Percentiles rank a stretch among this genome's conserved stretches.
These are phyloP conservation scores for Cryptocheilus praepositus DNA, from an alignment of 2,888 invertebrate species.

Conservation along the genomic window DNA sequence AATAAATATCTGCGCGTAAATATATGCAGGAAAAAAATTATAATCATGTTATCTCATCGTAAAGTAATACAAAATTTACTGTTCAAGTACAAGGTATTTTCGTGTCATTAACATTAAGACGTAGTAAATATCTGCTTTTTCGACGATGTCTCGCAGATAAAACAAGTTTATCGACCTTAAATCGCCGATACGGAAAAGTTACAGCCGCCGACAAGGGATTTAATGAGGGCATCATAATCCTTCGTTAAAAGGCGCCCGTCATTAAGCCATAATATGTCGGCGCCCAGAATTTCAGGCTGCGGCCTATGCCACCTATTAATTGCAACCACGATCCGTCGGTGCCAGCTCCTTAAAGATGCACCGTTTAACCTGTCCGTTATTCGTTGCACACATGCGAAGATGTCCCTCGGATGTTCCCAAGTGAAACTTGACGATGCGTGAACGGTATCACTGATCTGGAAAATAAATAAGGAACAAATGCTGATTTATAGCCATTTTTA, in stretches of 20 bases:
- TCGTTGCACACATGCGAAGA: no score
- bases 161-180: slow-evolving; percentile 48
- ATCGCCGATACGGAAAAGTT: slow-evolving; percentile 48
- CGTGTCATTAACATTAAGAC: no score
- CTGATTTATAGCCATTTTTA: slow-evolving; percentile 6
- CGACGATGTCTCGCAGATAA: not conserved
- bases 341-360: slow-evolving; percentile 4
- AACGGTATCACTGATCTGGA: slow-evolving; percentile 11
- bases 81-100: no score
- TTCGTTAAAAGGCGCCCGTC: slow-evolving; percentile 46
- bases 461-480: not conserved
- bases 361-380: not conserved
- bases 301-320: slow-evolving; percentile 26
- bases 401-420: no score
- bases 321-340: slow-evolving; percentile 13
- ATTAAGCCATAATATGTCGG: slow-evolving; percentile 50
- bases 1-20: no score
- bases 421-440: no score
- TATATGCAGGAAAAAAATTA: no score
- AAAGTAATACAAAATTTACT: no score
- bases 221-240: slow-evolving; percentile 60
- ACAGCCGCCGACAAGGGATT: slow-evolving; percentile 53
- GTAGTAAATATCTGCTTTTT: no score
- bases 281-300: slow-evolving; percentile 38
- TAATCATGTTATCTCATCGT: no score